These are phyloP conservation scores for Sinelater perroti DNA, from an alignment of 2,888 invertebrate genomes.

Conservation along the genomic window DNA sequence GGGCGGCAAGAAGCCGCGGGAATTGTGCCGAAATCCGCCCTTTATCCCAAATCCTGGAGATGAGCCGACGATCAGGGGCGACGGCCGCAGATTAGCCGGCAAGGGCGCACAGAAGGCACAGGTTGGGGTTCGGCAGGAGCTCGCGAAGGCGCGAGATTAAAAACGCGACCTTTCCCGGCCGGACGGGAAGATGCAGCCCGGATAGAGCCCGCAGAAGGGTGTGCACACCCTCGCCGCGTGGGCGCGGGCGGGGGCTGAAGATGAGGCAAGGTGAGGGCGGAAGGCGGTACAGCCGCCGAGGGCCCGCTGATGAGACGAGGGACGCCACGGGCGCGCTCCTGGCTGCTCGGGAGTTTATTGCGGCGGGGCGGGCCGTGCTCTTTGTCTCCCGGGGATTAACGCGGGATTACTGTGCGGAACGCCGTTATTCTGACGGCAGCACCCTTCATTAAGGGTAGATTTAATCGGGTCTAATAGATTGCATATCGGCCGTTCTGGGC, in stretches of 20 bases:
- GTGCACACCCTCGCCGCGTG: conserved; percentile 35
- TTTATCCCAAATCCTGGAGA: too few relatives aligned
- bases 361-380: too few relatives aligned
- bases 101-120: conserved; percentile 1
- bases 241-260: conserved; percentile 33
- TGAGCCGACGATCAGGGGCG: background rate
- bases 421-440: too few relatives aligned
- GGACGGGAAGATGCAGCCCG: conserved; percentile 30
- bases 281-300: conserved; percentile 31
- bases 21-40: too few relatives aligned
- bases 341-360: too few relatives aligned
- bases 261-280: conserved; percentile 40
- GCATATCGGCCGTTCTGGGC: too few relatives aligned
- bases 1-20: too few relatives aligned
- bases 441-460: too few relatives aligned
- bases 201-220: conserved; percentile 44
- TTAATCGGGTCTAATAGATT: too few relatives aligned
- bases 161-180: conserved; percentile 27
- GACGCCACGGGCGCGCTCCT: too few relatives aligned
- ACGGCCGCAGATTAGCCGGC: background rate
- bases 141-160: conserved; percentile 26
- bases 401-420: too few relatives aligned
- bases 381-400: too few relatives aligned
- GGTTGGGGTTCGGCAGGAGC: conserved; percentile 32
- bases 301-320: conserved; percentile 8